Evolutionary conservation across 2,113 vertebrate species (phyloP), one percentile per base, ranked within the genome.

Genomic region (Indicator maculatus): DNA sequence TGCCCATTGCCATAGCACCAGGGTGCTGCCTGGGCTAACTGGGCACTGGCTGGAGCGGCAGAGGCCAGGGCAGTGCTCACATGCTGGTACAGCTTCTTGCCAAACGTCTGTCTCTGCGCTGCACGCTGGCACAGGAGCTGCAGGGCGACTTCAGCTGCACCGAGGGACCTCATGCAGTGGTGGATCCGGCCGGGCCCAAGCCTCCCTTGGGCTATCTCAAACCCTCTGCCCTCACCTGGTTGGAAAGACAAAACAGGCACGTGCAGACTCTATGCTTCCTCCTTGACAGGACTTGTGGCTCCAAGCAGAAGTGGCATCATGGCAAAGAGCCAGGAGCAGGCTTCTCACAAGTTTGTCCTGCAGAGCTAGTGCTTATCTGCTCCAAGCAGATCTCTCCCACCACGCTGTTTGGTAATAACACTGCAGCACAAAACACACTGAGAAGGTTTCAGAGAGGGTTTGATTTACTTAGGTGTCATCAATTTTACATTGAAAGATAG

Each of bases 171-270:
- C 99, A 99, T 99, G 53, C 99, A 99, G 97, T 99, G 99, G 85
- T 99, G 99, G 91, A 99, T 98, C 26, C 98, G 96, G 81, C 99
- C 99, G 0, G 99, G 98, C 8, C 99, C 99, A 4, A 99, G 98
- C 6, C 98, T 98, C 21, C 98, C 98, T 88, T 99, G 99, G 16
- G 99, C 98, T 1, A 99, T 99, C 94, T 99, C 98, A 93, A 99
- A 99, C 2, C 99, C 99, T 66, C 98, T 95, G 33, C 99, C 99
- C 80, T 99, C 99, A 45, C 99, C 99, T 99, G 94, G 6, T 36
- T 44, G 63, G 92, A 67, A 85, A 93, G 33, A 30, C 44, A 56
- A 81, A 81, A 82, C 52, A 82, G 38, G n/a, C 16, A 39, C 28
- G 3, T 6, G n/a, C 7, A 70, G 11, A 21, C 16, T 47, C 30